Conservation (phyloP, 2,113 vertebrate species). For the Nestor notabilis region DNA sequence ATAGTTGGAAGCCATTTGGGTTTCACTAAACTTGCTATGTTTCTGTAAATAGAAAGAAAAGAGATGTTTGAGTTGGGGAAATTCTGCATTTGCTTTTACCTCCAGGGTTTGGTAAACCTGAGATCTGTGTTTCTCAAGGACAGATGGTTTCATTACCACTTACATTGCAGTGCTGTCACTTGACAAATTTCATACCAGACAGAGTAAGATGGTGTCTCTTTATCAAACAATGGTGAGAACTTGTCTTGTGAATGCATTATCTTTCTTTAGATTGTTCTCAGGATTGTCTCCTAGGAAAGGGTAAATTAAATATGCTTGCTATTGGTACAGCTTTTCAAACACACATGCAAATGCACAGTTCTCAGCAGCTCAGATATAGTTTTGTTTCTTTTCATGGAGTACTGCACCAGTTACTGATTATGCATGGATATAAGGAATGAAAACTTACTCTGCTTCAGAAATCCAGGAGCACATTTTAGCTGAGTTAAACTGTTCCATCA, state of each 20-base stretch:
- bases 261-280: background rate
- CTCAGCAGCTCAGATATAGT: background rate
- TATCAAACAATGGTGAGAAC: background rate
- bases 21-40: background rate
- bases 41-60: background rate
- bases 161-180: background rate
- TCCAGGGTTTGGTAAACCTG: background rate
- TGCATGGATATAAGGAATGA: background rate
- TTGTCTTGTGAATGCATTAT: background rate
- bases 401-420: background rate
- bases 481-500: background rate
- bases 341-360: fast-evolving
- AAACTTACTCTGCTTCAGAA: background rate
- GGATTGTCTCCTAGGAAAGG: background rate
- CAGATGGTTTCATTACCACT: background rate
- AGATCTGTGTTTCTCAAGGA: background rate
- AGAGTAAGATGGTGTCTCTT: background rate
- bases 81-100: background rate
- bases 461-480: background rate
- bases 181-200: background rate
- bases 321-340: background rate
- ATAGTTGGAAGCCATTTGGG: background rate
- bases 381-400: background rate
- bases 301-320: background rate
- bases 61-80: background rate